Percentiles rank a stretch among this genome's conserved stretches.
phyloP scores from a whole-genome alignment of 2,888 invertebrate genomes.

The Diplazon laetatorius region DNA sequence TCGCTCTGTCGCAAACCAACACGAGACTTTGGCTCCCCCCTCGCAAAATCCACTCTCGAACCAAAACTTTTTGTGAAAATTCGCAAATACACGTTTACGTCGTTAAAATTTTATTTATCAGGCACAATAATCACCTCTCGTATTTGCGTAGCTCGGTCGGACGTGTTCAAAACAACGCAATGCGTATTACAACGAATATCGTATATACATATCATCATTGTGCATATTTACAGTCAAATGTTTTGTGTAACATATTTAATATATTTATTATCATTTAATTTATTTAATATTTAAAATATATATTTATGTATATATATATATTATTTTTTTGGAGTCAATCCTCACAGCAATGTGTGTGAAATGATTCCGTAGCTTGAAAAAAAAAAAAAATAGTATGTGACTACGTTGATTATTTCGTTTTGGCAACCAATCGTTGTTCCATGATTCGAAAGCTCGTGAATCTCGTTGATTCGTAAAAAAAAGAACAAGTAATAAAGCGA shows the following conservation, averaged over 20 bases:
- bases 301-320: slow-evolving; percentile 11
- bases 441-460: background rate
- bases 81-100: slow-evolving; percentile 12
- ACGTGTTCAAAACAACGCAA: slow-evolving; percentile 9
- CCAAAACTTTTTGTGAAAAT: slow-evolving; percentile 8
- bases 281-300: too few species aligned
- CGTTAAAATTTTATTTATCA: slow-evolving; percentile 52
- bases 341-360: slow-evolving; percentile 22
- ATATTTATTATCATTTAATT: too few species aligned
- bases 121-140: slow-evolving; percentile 81
- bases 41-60: background rate
- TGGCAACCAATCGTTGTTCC: background rate
- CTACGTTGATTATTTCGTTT: background rate
- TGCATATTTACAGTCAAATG: slow-evolving; percentile 56
- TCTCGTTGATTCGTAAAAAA: background rate
- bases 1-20: slow-evolving; percentile 6
- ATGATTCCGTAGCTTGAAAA: slow-evolving; percentile 12
- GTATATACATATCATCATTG: slow-evolving; percentile 44
- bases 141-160: slow-evolving; percentile 65
- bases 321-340: background rate
- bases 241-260: slow-evolving; percentile 31
- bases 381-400: background rate
- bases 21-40: slow-evolving; percentile 8
- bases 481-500: slow-evolving; percentile 5
- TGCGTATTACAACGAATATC: slow-evolving; percentile 35